A percentile compares a stretch with the other conserved stretches of the same genome.
Evolutionary conservation across 2,113 vertebrate genomes (phyloP).

Genomic region (Misgurnus anguillicaudatus): DNA sequence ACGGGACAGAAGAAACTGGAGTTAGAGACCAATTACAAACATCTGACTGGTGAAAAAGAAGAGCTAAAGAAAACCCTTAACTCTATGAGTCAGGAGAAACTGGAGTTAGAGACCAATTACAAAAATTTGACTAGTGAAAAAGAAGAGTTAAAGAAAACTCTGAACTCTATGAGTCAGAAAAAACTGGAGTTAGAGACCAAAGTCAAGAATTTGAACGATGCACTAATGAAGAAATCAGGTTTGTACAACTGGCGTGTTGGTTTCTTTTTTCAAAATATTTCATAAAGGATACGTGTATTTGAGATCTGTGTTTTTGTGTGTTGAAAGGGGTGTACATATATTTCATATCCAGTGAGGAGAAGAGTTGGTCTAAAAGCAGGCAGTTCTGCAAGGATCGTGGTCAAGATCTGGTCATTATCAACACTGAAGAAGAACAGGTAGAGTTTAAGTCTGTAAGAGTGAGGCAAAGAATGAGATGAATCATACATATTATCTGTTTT

Average conservation of each 20-base stretch:
- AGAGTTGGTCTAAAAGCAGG: background rate
- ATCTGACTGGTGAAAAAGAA: background rate
- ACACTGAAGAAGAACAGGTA: constrained; percentile 10
- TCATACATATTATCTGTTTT: background rate
- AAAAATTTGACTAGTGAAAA: no score
- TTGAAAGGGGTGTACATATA: background rate
- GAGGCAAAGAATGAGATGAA: no score
- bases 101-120: background rate
- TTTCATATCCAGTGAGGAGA: background rate
- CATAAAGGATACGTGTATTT: no score
- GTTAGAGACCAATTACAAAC: no score
- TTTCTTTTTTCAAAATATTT: background rate
- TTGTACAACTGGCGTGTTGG: background rate
- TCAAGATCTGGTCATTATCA: background rate
- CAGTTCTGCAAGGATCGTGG: background rate
- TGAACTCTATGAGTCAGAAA: background rate
- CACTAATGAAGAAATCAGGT: background rate
- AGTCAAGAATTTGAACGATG: background rate
- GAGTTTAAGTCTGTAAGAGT: background rate
- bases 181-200: background rate
- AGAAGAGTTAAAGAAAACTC: no score
- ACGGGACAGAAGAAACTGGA: no score
- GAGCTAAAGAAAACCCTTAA: background rate
- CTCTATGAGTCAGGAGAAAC: background rate
- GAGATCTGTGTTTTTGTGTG: no score